Conservation (phyloP, 2,113 vertebrate species). For the Meles meles region DNA sequence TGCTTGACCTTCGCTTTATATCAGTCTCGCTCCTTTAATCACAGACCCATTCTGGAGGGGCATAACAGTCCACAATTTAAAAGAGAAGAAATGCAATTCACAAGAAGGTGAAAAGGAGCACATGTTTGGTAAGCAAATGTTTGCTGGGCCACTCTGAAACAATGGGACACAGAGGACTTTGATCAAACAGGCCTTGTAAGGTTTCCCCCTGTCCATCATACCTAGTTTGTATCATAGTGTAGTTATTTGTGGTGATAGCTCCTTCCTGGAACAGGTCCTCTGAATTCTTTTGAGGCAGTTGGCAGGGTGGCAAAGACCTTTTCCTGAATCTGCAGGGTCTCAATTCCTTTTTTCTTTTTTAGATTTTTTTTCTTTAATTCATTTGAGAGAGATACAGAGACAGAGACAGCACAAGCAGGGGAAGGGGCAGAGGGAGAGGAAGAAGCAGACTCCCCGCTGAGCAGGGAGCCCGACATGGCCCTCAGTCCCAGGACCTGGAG, state of each 20-base stretch:
- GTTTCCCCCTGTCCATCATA: not conserved
- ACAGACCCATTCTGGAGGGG: no score
- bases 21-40: no score
- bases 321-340: not conserved
- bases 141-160: not conserved
- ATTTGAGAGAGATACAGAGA: no score
- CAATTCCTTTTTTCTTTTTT: not conserved
- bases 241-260: not conserved
- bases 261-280: not conserved
- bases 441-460: no score
- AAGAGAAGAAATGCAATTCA: not conserved
- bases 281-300: not conserved
- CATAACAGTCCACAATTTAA: not conserved
- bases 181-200: not conserved
- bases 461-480: no score
- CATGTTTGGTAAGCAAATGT: not conserved
- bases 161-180: not conserved
- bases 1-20: no score
- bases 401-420: no score
- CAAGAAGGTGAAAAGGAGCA: not conserved
- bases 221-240: not conserved
- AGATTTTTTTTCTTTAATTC: no score
- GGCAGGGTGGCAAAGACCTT: not conserved
- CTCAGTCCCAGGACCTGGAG: no score
- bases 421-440: no score